A percentile compares a stretch with the other conserved stretches of the same genome.
phyloP scores from a whole-genome alignment of 2,888 invertebrate genomes.

The Thereva unica region DNA sequence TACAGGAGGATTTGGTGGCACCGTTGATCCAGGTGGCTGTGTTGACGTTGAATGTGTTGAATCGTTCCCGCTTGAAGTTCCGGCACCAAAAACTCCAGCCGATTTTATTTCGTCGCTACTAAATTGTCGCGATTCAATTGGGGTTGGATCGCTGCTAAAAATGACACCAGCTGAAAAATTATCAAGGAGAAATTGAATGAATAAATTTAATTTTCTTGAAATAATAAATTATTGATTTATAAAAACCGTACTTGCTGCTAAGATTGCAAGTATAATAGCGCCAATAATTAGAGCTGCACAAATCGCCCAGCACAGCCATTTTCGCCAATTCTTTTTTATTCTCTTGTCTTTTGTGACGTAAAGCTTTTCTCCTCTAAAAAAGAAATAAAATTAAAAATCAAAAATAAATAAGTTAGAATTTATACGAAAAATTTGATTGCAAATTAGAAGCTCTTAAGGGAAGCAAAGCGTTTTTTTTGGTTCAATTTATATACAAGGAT shows the following conservation, averaged over 20 bases:
- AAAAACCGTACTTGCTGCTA: constrained; percentile 71
- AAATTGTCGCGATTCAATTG: constrained; percentile 64
- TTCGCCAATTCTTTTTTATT: constrained; percentile 68
- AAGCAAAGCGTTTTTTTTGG: not conserved
- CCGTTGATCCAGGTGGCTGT: constrained; percentile 38
- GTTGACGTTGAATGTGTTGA: constrained; percentile 40
- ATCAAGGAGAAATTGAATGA: not conserved
- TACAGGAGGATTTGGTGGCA: constrained; percentile 46
- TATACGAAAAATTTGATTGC: too few relatives aligned
- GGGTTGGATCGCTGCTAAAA: constrained; percentile 67
- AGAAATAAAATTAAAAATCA: constrained; percentile 40
- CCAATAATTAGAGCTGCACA: constrained; percentile 68
- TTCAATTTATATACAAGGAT: constrained; percentile 2
- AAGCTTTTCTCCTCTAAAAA: constrained; percentile 78
- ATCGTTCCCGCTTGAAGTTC: constrained; percentile 26
- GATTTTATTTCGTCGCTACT: constrained; percentile 61
- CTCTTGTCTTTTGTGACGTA: constrained; percentile 82
- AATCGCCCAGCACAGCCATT: constrained; percentile 70
- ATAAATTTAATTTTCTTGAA: not conserved
- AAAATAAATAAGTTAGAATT: not conserved
- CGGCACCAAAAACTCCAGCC: constrained; percentile 56
- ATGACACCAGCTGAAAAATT: constrained; percentile 68
- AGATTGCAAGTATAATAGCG: constrained; percentile 70
- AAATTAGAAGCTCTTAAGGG: too few relatives aligned
- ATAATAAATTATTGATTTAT: not conserved